Evolutionary conservation across 2,797 vertebrate species (phyloP).

Genomic region (Cirrhinus molitorella): DNA sequence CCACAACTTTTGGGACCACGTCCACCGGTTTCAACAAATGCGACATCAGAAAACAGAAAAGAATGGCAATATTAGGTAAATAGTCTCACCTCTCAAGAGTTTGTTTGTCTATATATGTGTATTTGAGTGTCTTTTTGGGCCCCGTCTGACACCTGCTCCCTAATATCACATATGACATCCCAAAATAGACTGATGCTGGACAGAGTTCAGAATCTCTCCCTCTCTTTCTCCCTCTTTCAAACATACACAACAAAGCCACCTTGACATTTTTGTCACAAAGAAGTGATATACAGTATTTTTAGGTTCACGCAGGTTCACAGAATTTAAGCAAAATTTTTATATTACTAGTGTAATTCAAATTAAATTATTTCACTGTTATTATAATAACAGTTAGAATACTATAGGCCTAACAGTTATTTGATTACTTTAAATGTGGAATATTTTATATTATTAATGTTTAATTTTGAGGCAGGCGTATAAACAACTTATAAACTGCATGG

Average conservation of each 20-base stretch:
- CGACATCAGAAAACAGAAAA: background rate
- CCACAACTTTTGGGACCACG: background rate
- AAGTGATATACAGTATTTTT: background rate
- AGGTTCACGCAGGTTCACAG: background rate
- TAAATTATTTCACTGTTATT: background rate
- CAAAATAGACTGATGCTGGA: constrained; percentile 44
- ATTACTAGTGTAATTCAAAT: background rate
- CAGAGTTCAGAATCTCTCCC: constrained; percentile 22
- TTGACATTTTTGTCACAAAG: background rate
- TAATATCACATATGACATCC: constrained; percentile 37
- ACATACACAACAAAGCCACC: background rate
- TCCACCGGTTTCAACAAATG: background rate
- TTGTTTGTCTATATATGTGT: background rate
- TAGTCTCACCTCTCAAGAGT: background rate
- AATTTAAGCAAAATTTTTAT: background rate
- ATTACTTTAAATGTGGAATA: background rate
- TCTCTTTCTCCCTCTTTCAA: background rate
- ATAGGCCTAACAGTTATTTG: background rate
- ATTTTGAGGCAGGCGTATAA: background rate
- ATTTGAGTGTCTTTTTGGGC: background rate
- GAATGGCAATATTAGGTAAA: background rate
- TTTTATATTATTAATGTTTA: background rate
- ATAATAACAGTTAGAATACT: background rate
- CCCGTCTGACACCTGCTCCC: constrained; percentile 35
- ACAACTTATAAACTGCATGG: background rate